These are phyloP conservation scores for Chaetogeoica ovagalla DNA, from an alignment of 2,888 invertebrate genomes.

Conservation along the genomic window DNA sequence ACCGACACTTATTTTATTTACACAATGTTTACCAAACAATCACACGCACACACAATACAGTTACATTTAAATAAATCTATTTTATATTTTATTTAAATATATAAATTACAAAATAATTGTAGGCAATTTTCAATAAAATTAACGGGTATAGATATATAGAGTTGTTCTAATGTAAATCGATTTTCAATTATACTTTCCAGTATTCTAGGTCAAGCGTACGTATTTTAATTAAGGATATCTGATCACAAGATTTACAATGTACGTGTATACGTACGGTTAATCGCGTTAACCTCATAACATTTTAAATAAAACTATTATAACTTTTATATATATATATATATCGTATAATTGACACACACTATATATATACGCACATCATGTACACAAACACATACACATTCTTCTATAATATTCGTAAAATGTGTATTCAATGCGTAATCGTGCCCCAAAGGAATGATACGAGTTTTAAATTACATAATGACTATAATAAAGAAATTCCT, in stretches of 20 bases:
- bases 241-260: no score
- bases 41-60: background rate
- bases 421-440: slow-evolving; percentile 1
- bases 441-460: slow-evolving; percentile 18
- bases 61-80: background rate
- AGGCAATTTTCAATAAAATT: no score
- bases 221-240: no score
- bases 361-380: background rate
- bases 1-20: slow-evolving; percentile 32
- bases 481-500: slow-evolving; percentile 2
- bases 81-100: background rate
- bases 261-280: no score
- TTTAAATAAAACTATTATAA: slow-evolving; percentile 10
- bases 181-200: no score
- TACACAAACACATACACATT: background rate
- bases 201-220: no score
- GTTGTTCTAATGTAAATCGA: no score
- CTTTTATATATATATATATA: background rate
- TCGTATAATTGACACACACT: background rate
- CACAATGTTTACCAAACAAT: slow-evolving; percentile 33
- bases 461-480: slow-evolving; percentile 21
- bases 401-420: background rate
- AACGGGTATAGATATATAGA: no score
- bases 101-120: no score
- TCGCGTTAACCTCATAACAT: no score